These are phyloP conservation scores for Proteles cristata DNA, from an alignment of 2,113 vertebrate genomes.

Conservation along the genomic window DNA sequence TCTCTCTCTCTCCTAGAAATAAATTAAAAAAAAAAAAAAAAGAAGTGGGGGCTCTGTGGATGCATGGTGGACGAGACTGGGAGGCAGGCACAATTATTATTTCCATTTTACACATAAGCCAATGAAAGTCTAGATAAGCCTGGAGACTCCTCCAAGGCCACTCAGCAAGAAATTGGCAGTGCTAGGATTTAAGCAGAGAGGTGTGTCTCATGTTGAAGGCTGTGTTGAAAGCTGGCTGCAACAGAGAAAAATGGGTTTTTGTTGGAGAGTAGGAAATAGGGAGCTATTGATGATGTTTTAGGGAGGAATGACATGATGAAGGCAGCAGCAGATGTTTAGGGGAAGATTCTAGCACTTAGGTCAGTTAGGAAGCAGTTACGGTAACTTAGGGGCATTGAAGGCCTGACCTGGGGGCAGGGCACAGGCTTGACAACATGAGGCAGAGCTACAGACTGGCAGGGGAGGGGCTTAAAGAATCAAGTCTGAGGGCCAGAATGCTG, in stretches of 20 bases:
- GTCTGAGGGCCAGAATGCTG: background rate
- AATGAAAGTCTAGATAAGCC: background rate
- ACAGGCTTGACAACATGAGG: background rate
- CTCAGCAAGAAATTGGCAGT: background rate
- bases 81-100: background rate
- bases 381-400: background rate
- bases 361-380: slow-evolving; percentile 12
- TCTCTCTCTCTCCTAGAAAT: too few relatives aligned
- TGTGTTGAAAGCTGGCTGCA: background rate
- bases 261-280: background rate
- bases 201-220: background rate
- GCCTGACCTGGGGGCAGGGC: background rate
- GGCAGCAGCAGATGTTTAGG: background rate
- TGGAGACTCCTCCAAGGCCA: background rate
- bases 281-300: background rate
- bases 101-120: slow-evolving; percentile 20
- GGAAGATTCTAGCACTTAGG: background rate
- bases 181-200: background rate
- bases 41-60: background rate
- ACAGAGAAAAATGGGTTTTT: background rate
- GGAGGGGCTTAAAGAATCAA: background rate
- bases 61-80: background rate
- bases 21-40: too few relatives aligned
- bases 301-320: background rate
- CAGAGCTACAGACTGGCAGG: slow-evolving; percentile 2